phyloP scores from a whole-genome alignment of 2,113 vertebrate genomes.

The Hemichromis elongatus region DNA sequence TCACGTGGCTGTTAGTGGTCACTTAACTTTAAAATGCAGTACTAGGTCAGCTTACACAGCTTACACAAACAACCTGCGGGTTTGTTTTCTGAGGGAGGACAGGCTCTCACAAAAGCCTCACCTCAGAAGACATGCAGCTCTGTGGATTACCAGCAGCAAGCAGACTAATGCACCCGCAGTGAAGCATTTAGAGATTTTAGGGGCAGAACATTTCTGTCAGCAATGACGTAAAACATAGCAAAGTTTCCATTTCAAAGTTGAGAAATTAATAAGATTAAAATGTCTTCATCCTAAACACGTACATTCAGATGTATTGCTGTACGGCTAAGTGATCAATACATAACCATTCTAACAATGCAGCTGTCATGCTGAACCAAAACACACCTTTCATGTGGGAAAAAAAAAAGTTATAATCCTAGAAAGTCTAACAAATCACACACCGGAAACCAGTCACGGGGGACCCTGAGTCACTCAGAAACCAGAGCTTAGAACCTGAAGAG shows the following conservation, averaged over 20 bases:
- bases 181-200: slow-evolving; percentile 59
- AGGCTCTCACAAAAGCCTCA: slow-evolving; percentile 37
- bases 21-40: neutral
- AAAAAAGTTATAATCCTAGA: neutral
- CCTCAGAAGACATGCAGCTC: slow-evolving; percentile 48
- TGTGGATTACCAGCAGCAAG: slow-evolving; percentile 57
- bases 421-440: neutral
- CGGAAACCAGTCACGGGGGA: slow-evolving; percentile 1
- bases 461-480: slow-evolving; percentile 4
- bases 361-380: neutral
- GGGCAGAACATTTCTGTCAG: slow-evolving; percentile 28
- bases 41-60: neutral
- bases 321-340: neutral
- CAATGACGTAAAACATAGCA: slow-evolving; percentile 20
- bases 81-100: neutral
- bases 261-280: slow-evolving; percentile 4
- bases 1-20: neutral
- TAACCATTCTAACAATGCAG: neutral
- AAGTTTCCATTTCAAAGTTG: neutral
- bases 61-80: neutral
- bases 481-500: slow-evolving; percentile 36
- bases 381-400: neutral
- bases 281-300: neutral
- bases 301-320: neutral
- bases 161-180: slow-evolving; percentile 60